These are phyloP conservation scores for Trachelus iudaicus DNA, from an alignment of 2,888 invertebrate genomes.

Conservation along the genomic window DNA sequence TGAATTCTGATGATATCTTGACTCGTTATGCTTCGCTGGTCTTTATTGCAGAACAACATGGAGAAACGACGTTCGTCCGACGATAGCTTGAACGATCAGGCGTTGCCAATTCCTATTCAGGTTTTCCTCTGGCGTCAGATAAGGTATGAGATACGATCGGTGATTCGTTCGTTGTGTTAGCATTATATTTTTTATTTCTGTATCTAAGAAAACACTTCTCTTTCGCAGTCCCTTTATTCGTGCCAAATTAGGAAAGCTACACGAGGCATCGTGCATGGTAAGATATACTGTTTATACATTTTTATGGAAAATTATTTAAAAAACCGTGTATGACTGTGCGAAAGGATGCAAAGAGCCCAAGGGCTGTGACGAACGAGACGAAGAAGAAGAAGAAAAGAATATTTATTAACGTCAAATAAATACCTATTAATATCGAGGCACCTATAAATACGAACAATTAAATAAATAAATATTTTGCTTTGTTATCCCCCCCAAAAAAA, in stretches of 20 bases:
- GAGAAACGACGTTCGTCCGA: constrained; percentile 66
- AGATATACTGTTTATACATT: constrained; percentile 62
- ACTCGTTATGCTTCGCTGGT: not conserved
- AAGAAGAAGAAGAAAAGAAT: not conserved
- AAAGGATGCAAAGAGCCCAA: constrained; percentile 21
- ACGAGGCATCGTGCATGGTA: constrained; percentile 98
- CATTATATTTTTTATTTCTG: constrained; percentile 2
- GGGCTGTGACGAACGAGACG: not conserved
- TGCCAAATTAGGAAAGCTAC: constrained; percentile 94
- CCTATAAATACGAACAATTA: not conserved
- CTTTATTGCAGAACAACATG: constrained; percentile 34
- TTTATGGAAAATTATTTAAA: not conserved
- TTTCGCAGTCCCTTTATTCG: constrained; percentile 91
- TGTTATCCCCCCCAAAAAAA: not conserved
- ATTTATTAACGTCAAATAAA: not conserved
- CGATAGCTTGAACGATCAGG: constrained; percentile 77
- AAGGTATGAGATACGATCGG: constrained; percentile 66
- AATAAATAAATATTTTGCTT: not conserved
- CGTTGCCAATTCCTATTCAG: constrained; percentile 94
- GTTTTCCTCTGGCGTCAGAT: constrained; percentile 98
- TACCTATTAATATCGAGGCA: not conserved
- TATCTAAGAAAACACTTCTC: not conserved
- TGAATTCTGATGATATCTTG: not conserved
- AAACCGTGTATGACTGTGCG: constrained; percentile 2
- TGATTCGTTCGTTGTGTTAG: constrained; percentile 3